Base-by-base conservation (phyloP, 1,140 invertebrate species). In the Cataglyphis hispanica region DNA sequence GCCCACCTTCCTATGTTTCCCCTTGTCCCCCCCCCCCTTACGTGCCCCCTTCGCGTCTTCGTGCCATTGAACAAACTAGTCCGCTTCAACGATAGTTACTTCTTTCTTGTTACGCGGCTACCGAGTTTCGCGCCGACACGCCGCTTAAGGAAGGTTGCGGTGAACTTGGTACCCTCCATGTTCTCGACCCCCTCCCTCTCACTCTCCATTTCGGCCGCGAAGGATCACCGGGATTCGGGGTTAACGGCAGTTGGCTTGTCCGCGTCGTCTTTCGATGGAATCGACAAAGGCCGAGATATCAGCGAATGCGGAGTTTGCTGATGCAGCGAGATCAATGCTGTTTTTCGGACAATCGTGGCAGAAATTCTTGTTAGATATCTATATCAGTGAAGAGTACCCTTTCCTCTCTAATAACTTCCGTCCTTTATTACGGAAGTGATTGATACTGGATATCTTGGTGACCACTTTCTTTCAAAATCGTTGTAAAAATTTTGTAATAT, bases 41-140 rank as follows among this genome's bases (percentile, higher is more conserved):
- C 58, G 60, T 84, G 53, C 56, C 72, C 37, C 50, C 43, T 70
- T 70, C 46, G 43, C 85, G 13, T 34, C 63, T 72, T 87, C 93
- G 91, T 94, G 93, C 94, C 93, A 95, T 95, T 95, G 93, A 95
- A 94, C 94, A 93, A 93, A 95, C 93, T 95, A 95, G 93, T 94
- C 93, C 89, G 92, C 92, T 91, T 91, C 92, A 92, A 94, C 93
- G 93, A 94, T 94, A 94, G 93, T 94, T 94, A 94, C 93, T 94
- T 95, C 93, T 94, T 94, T 94, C 93, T 94, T 93, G 92, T 94
- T 92, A 92, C 89, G 90, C 90, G 91, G 90, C 91, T 93, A 92
- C 91, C 91, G 91, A 94, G 93, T 94, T 95, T 94, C 92, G 90
- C 92, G 92, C 93, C 92, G 90, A 92, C 92, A 91, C 91, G 80